These are phyloP conservation scores for Melopsittacus undulatus DNA, from an alignment of 2,797 vertebrate species.

Conservation along the genomic window DNA sequence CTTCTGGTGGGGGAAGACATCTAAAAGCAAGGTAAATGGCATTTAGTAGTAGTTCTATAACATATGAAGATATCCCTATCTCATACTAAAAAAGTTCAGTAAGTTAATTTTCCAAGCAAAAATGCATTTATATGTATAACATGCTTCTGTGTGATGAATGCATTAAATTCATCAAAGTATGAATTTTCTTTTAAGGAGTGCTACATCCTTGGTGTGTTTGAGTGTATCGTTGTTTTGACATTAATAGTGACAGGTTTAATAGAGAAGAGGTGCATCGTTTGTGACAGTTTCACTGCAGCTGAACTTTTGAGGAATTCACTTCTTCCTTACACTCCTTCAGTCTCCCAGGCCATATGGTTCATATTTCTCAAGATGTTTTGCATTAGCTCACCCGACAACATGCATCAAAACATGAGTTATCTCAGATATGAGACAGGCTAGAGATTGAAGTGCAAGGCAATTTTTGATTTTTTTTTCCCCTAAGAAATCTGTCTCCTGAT, in stretches of 20 bases:
- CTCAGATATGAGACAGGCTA: not conserved
- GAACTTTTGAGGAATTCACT: conserved; percentile 19
- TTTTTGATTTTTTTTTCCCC: not conserved
- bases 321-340: not conserved
- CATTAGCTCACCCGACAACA: not conserved
- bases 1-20: not conserved
- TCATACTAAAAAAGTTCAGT: not conserved
- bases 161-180: not conserved
- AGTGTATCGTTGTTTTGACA: not conserved
- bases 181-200: not conserved
- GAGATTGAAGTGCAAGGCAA: not conserved
- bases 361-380: not conserved
- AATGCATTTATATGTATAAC: not conserved
- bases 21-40: not conserved
- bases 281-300: not conserved
- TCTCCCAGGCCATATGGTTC: not conserved
- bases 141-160: not conserved
- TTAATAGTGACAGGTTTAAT: not conserved
- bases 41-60: not conserved
- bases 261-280: not conserved
- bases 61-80: not conserved
- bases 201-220: not conserved
- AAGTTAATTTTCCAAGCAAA: not conserved
- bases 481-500: not conserved
- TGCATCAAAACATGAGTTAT: not conserved